A percentile compares a stretch with the other conserved stretches of the same genome.
Evolutionary conservation across 1,140 invertebrate genomes (phyloP).

Genomic region (Brachionus plicatilis): DNA sequence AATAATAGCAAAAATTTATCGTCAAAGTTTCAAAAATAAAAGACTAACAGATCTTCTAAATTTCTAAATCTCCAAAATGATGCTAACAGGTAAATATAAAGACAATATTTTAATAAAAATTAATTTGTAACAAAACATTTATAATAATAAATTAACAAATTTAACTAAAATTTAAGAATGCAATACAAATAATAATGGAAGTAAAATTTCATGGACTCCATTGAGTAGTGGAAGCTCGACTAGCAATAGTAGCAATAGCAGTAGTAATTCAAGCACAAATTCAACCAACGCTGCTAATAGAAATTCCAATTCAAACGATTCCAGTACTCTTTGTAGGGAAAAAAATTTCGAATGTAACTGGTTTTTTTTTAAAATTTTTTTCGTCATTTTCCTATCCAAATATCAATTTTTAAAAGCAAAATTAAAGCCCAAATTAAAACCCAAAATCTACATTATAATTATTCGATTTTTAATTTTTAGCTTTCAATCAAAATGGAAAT

Average conservation of each 20-base stretch:
- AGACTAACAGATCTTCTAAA: too few species aligned
- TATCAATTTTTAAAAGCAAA: too few species aligned
- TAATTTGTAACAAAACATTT: background rate
- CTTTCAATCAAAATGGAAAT: background rate
- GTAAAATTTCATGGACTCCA: conserved; percentile 38
- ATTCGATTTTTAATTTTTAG: conserved; percentile 2
- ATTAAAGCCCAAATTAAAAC: too few species aligned
- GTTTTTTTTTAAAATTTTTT: too few species aligned
- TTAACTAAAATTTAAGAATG: background rate
- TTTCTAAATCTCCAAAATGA: background rate
- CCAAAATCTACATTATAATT: background rate
- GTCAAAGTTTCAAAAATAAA: too few species aligned
- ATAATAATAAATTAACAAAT: too few species aligned
- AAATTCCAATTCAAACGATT: conserved; percentile 29
- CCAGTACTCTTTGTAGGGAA: background rate
- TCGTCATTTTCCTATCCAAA: too few species aligned
- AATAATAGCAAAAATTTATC: too few species aligned
- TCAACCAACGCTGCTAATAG: background rate
- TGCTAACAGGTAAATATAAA: background rate
- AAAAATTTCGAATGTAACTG: too few species aligned
- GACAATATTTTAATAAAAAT: background rate
- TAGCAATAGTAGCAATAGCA: conserved; percentile 15
- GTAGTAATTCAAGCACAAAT: background rate
- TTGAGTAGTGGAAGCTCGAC: conserved; percentile 32
- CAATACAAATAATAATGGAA: conserved; percentile 29